Base-by-base conservation (phyloP, 2,113 vertebrate genomes). In the Lophochroa leadbeateri region DNA sequence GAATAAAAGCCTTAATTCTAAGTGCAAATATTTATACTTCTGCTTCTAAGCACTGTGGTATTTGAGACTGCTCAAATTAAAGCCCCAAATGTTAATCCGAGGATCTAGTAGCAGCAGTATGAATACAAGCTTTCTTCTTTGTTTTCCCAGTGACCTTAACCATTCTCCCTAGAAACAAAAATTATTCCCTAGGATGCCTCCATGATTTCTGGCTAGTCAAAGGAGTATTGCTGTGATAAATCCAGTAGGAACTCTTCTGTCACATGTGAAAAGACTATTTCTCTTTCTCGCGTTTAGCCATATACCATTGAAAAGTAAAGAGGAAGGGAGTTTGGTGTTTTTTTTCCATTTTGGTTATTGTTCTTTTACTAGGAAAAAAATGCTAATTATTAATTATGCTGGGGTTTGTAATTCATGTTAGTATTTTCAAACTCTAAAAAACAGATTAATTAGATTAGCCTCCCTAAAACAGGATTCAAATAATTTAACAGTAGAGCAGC, bases 1-100 rank as follows among this genome's bases (percentile, higher is more conserved):
- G 75, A 90, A 75, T 41, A 90, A 77, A 82, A 86, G 13, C 44
- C 67, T 84, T 95, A 84, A 94, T 94, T 91, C 94, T 86, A 92
- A 86, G 57, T 37, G n/a, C 86, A 96, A 96, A 96, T 92, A 95
- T 96, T 96, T 97, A 60, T 44, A 52, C 61, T 88, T 90, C 90
- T 95, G 76, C 82, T 96, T 92, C 77, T 84, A 86, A 92, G 86
- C 69, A 69, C 69, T 76, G 21, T 91, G 92, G 76, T 93, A 86
- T 94, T 95, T 94, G 90, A 92, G 83, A 78, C 50, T 76, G 47
- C 76, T 86, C 60, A 94, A 87, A 95, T 91, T 94, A 92, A 95
- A 93, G n/a, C 29, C 50, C 37, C 24, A 78, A 94, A 85, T 61
- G 88, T 91, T 97, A 96, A 96, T 93, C 88, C 2, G 0, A 71